Evolutionary conservation across 2,797 vertebrate species (phyloP), one percentile per base, ranked within the genome.

Genomic region (Fistularia commersonii): DNA sequence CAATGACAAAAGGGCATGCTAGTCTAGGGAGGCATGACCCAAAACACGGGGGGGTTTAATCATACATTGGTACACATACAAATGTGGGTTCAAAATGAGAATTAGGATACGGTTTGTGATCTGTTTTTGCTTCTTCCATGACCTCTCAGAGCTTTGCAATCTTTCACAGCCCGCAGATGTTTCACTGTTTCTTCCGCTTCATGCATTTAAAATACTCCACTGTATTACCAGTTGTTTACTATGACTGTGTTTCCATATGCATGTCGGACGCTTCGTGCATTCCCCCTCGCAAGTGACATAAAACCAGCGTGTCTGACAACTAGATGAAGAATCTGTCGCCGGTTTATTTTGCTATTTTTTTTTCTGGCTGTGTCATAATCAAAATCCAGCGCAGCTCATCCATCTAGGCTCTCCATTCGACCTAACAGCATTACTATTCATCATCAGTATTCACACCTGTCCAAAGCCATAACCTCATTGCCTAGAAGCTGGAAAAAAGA

Each of bases 381-480:
- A 63, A 64, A 70, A 69, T 58, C 44, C 52, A 13, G 56, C 12
- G 7, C 58, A 2, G 8, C 64, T 64, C 55, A 69, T 81, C 74
- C 67, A 66, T 80, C 72, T 66, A 65, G 3, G 44, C 45, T 31
- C 66, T 61, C 47, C 57, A 63, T 76, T 71, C 44, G 51, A 2
- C 51, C 65, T 64, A 67, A 76, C 66, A 61, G 48, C 64, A 71
- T 81, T 57, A 71, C 74, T 69, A 75, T 82, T 81, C 76, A 83
- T 80, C 83, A 81, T 76, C 72, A 70, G 70, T 66, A 64, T 77
- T 81, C 82, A 74, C 80, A 80, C 72, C 83, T 83, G 74, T 79
- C 76, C 67, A 79, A 54, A 76, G 73, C 58, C 58, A 71, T 76
- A 77, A 71, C 72, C 68, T 66, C 68, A 57, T 40, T 51, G 70